Conservation (phyloP, 30 jellyfish, hydroid and myxozoan species). For the Calvadosia cruxmelitensis region DNA sequence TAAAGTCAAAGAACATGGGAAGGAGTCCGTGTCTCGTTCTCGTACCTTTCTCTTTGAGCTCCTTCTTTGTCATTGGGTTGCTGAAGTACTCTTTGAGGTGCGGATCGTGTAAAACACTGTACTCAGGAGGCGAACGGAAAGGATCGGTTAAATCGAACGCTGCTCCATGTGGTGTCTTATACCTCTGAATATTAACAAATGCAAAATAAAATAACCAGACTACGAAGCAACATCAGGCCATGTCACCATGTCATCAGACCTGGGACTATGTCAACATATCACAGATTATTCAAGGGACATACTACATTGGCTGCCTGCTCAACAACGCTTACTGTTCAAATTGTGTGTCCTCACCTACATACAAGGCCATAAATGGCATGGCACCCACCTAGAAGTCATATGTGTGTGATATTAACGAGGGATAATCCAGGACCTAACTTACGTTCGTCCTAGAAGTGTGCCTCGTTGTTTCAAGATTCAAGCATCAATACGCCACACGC, state of each 20-base stretch:
- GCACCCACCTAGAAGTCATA: too few relatives aligned
- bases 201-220: background rate
- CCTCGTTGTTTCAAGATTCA: too few relatives aligned
- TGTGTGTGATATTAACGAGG: too few relatives aligned
- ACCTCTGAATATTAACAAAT: constrained; percentile 40
- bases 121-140: constrained; percentile 32
- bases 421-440: too few relatives aligned
- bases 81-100: constrained; percentile 45
- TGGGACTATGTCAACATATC: background rate
- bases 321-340: too few relatives aligned
- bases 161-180: constrained; percentile 46
- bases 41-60: constrained; percentile 53
- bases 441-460: too few relatives aligned
- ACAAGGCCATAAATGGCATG: too few relatives aligned
- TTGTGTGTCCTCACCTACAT: too few relatives aligned
- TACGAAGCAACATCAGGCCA: background rate
- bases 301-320: too few relatives aligned
- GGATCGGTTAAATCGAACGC: constrained; percentile 57
- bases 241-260: background rate
- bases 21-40: too few relatives aligned
- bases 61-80: constrained; percentile 32
- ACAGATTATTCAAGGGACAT: background rate
- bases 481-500: too few relatives aligned
- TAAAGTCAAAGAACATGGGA: too few relatives aligned
- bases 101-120: constrained; percentile 73